Evolutionary conservation across 2,888 invertebrate genomes (phyloP).

Genomic region (Acanthoscelides obtectus): DNA sequence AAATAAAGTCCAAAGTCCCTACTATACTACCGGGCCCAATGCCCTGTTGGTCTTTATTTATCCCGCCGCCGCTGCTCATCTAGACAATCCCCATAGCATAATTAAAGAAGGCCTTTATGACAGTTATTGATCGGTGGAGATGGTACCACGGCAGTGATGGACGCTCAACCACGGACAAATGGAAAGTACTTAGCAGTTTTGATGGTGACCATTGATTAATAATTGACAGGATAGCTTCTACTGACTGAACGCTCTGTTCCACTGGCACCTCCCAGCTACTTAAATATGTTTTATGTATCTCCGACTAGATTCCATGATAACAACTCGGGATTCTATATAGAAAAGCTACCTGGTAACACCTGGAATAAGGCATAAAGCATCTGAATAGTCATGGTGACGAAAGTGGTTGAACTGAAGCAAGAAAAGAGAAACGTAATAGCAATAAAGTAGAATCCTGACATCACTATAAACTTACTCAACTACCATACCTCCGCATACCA

Average conservation of each 20-base stretch:
- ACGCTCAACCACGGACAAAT: conserved; percentile 28
- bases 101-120: conserved; percentile 29
- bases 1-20: too few species aligned
- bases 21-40: neutral
- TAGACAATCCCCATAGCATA: conserved; percentile 19
- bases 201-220: conserved; percentile 25
- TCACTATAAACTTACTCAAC: too few species aligned
- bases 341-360: neutral
- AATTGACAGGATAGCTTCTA: neutral
- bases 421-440: too few species aligned
- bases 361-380: neutral
- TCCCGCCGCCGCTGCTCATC: neutral
- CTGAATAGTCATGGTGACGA: too few species aligned
- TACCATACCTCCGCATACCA: too few species aligned
- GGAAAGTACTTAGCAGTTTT: conserved; percentile 39
- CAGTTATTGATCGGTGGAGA: conserved; percentile 38
- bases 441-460: too few species aligned
- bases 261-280: neutral
- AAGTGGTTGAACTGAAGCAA: too few species aligned
- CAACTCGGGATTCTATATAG: neutral
- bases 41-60: neutral
- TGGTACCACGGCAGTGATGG: conserved; percentile 31
- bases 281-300: neutral
- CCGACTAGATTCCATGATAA: neutral
- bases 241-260: neutral